These are phyloP conservation scores for Trichonephila inaurata DNA, from an alignment of 1,140 invertebrate species.

Conservation along the genomic window DNA sequence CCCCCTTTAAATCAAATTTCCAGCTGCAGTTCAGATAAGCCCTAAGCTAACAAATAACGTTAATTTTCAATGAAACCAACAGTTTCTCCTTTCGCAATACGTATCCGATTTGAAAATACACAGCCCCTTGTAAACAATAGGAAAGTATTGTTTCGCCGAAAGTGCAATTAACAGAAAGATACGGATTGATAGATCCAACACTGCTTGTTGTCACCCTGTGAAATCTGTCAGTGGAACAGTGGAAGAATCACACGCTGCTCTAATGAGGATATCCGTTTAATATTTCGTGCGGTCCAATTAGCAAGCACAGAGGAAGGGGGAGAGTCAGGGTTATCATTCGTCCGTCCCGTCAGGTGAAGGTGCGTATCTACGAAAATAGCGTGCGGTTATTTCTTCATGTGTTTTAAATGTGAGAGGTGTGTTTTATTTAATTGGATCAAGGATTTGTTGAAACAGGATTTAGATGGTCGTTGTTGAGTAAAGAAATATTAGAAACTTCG, in stretches of 20 bases:
- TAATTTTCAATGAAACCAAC: too few relatives aligned
- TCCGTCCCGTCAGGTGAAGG: not conserved
- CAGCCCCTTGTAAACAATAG: not conserved
- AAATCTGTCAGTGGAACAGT: slow-evolving; percentile 3
- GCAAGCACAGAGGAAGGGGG: slow-evolving; percentile 3
- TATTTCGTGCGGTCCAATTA: slow-evolving; percentile 46
- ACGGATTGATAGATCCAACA: too few relatives aligned
- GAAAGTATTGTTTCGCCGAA: not conserved
- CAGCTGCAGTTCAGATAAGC: too few relatives aligned
- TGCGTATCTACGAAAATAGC: not conserved
- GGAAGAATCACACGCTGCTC: slow-evolving; percentile 20
- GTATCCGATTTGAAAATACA: too few relatives aligned
- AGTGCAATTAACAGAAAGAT: not conserved
- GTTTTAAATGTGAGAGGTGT: not conserved
- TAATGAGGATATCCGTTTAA: slow-evolving; percentile 45
- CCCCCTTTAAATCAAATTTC: too few relatives aligned
- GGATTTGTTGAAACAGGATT: not conserved
- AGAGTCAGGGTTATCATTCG: slow-evolving; percentile 8
- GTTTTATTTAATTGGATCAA: slow-evolving; percentile 27
- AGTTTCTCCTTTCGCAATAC: too few relatives aligned
- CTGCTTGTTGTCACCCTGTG: not conserved
- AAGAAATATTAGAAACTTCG: too few relatives aligned
- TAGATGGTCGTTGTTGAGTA: too few relatives aligned
- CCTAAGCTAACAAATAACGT: too few relatives aligned
- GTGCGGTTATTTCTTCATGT: not conserved